A percentile compares a stretch with the other conserved stretches of the same genome.
phyloP scores from a whole-genome alignment of 2,797 vertebrate species.

The Scarus forsteni region DNA sequence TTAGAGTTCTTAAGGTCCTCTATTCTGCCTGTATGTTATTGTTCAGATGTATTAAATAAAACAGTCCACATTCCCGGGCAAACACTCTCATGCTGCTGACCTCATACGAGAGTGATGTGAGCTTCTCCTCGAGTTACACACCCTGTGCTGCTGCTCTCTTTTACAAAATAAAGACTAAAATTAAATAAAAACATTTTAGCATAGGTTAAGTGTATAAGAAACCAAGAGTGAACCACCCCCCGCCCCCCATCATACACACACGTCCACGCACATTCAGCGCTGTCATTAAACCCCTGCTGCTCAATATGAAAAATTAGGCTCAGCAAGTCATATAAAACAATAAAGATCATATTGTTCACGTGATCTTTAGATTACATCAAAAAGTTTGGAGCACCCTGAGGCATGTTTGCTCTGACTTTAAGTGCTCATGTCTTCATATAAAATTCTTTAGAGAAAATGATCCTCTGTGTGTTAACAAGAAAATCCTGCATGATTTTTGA shows the following conservation, averaged over 20 bases:
- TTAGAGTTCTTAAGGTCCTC: too few species aligned
- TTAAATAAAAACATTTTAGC: too few species aligned
- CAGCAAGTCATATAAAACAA: constrained; percentile 58
- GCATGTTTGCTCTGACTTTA: constrained; percentile 18
- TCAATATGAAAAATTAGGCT: constrained; percentile 51
- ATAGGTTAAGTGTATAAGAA: too few species aligned
- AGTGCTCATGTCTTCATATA: constrained; percentile 9
- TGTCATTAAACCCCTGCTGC: constrained; percentile 51
- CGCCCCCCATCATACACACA: too few species aligned
- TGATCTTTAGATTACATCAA: constrained; percentile 41
- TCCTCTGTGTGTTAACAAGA: constrained; percentile 27
- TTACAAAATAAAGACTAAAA: constrained; percentile 20
- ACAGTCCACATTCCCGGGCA: constrained; percentile 1
- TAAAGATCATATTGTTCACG: constrained; percentile 39
- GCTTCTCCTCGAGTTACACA: constrained; percentile 36
- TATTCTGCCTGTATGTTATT: too few species aligned
- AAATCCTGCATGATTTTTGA: constrained; percentile 21
- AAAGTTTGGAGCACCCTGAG: constrained; percentile 34
- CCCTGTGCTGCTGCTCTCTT: not conserved
- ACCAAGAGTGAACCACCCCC: too few species aligned
- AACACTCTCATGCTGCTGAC: constrained; percentile 14
- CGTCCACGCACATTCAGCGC: too few species aligned
- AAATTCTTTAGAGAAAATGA: constrained; percentile 24
- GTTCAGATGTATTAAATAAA: too few species aligned
- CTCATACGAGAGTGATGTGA: constrained; percentile 15